A percentile compares a stretch with the other conserved stretches of the same genome.
Evolutionary conservation across 2,797 vertebrate genomes (phyloP).

Genomic region (Enteromius mattozi): DNA sequence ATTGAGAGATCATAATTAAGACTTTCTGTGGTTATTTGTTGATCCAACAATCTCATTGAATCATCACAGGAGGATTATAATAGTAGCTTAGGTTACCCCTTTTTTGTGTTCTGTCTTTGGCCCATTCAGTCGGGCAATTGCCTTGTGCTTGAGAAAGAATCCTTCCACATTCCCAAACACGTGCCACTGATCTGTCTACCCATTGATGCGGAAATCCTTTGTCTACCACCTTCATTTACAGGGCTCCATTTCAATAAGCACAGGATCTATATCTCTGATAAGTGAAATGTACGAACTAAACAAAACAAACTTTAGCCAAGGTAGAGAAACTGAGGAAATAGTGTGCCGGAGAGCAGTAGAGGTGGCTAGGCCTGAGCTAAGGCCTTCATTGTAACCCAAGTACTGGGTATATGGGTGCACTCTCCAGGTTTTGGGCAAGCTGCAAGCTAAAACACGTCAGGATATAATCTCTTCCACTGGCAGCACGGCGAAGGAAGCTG

Average conservation of each 20-base stretch:
- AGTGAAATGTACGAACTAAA: constrained; percentile 22
- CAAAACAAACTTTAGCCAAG: constrained; percentile 24
- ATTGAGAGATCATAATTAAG: constrained; percentile 22
- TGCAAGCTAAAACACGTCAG: constrained; percentile 69
- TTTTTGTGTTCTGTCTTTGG: constrained; percentile 12
- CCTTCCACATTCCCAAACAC: constrained; percentile 43
- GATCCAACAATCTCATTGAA: constrained; percentile 55
- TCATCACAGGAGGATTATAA: constrained; percentile 57
- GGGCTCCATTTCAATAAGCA: constrained; percentile 24
- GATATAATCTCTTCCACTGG: constrained; percentile 65
- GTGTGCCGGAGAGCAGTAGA: neutral
- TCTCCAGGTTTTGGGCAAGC: constrained; percentile 49
- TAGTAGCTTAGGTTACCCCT: constrained; percentile 21
- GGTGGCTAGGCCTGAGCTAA: constrained; percentile 25
- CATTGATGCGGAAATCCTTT: constrained; percentile 19
- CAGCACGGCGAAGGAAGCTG: constrained; percentile 56
- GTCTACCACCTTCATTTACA: constrained; percentile 23
- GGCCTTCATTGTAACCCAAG: constrained; percentile 38
- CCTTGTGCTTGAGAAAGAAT: constrained; percentile 47
- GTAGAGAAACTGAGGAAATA: constrained; percentile 2
- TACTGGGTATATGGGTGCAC: constrained; percentile 49
- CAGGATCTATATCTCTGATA: constrained; percentile 23
- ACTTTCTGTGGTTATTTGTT: constrained; percentile 57
- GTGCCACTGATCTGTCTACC: constrained; percentile 41
- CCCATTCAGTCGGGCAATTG: constrained; percentile 18